Percentiles rank a stretch among this genome's conserved stretches.
Conservation (phyloP, 53 echinoderm and acorn worm genomes). For the Zoroaster sp. region DNA sequence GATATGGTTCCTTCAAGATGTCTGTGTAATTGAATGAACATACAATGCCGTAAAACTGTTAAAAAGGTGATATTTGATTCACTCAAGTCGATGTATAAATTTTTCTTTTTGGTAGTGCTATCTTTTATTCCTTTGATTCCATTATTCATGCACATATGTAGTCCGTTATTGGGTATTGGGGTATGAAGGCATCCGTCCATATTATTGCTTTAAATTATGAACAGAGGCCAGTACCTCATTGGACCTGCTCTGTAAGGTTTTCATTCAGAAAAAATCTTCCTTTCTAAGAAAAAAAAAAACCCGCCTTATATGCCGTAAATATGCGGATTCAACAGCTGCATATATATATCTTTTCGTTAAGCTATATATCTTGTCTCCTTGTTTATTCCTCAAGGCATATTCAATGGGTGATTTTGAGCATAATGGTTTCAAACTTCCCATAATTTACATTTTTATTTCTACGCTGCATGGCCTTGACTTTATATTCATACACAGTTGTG, state of each 20-base stretch:
- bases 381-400: neutral
- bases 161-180: too few relatives aligned
- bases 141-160: too few relatives aligned
- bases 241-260: neutral
- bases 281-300: neutral
- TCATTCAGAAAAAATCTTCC: neutral
- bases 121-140: too few relatives aligned
- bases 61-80: too few relatives aligned
- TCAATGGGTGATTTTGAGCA: conserved; percentile 7
- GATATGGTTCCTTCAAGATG: too few relatives aligned
- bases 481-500: conserved; percentile 19
- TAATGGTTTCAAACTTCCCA: conserved; percentile 3
- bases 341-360: neutral
- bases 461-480: conserved; percentile 13
- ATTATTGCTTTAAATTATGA: neutral
- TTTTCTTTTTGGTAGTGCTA: too few relatives aligned
- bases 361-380: neutral
- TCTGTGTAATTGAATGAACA: too few relatives aligned
- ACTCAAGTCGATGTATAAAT: too few relatives aligned
- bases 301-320: neutral
- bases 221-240: neutral
- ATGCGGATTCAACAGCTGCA: neutral
- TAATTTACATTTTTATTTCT: conserved; percentile 23
- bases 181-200: neutral
- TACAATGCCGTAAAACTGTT: too few relatives aligned